Base-by-base conservation (phyloP, 92 coral and sea anemone genomes). In the Muricea muricata region DNA sequence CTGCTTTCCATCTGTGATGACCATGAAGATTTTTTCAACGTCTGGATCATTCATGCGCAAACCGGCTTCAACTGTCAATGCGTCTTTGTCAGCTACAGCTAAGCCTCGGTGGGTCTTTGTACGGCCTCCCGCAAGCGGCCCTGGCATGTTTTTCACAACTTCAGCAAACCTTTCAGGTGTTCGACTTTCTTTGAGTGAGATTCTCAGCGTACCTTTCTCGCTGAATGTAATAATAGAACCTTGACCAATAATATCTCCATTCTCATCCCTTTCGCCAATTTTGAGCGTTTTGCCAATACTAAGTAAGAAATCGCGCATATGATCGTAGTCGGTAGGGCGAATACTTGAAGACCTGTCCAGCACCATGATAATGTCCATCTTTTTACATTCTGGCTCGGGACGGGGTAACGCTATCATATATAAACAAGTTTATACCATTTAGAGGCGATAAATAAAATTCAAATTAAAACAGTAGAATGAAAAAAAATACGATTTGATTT, bases 201-300 rank as follows among this genome's bases (percentile, higher is more conserved):
- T 37, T 42, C 55, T 37, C 15, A 70, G 12, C 1, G 76, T 70
- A 39, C 50, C 76, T 18, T 39, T 23, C 76, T 70, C 76, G 55
- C 76, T 70, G 55, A 70, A 70, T 42, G 76, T 70, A 17, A 70
- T 54, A 26, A 70, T 70, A 24, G 50, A 50, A 33, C 52, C 76
- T 70, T 70, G 76, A 37, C 76, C 76, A 70, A 70, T 70, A 14
- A 70, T 25, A 6, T 70, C 76, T 6, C 76, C 76, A 3, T 70
- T 0, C 1, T 24, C 31, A 34, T 70, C 21, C 17, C 76, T 37
- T 39, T 37, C 76, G 25, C 76, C 76, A 33, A 70, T 34, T 70
- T 70, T 37, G 17, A 70, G 18, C 4, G 29, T 7, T 18, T 42
- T 37, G 46, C 50, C 76, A 70, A 70, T 13, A n/a, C 20, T 13